These are phyloP conservation scores for Standfussiana lucernea DNA, from an alignment of 2,888 invertebrate species.

Conservation along the genomic window DNA sequence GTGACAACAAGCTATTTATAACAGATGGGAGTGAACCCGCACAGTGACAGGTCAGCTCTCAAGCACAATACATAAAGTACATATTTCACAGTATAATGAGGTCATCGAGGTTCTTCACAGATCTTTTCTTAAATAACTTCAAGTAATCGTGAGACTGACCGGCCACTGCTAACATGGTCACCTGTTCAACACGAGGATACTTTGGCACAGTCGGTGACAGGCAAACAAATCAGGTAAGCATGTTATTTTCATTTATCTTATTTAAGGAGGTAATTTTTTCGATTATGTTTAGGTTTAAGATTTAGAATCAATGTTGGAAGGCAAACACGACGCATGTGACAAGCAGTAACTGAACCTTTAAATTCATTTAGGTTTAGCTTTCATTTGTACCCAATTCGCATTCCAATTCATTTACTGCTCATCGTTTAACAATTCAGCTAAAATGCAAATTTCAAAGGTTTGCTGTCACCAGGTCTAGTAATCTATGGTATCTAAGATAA, in stretches of 20 bases:
- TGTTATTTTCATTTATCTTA: slow-evolving; percentile 46
- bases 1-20: slow-evolving; percentile 72
- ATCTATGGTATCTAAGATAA: slow-evolving; percentile 63
- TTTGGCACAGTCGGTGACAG: slow-evolving; percentile 84
- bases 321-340: slow-evolving; percentile 35
- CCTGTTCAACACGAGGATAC: slow-evolving; percentile 66
- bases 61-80: not conserved
- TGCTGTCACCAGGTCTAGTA: slow-evolving; percentile 71
- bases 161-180: slow-evolving; percentile 54
- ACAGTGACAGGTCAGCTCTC: slow-evolving; percentile 49
- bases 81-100: slow-evolving; percentile 16
- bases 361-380: not conserved
- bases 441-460: slow-evolving; percentile 53
- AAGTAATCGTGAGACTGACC: slow-evolving; percentile 38
- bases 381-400: too few species aligned
- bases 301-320: slow-evolving; percentile 53
- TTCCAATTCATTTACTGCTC: slow-evolving; percentile 47
- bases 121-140: slow-evolving; percentile 10
- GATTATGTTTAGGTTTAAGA: slow-evolving; percentile 39
- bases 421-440: slow-evolving; percentile 29
- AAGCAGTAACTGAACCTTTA: slow-evolving; percentile 44
- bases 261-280: slow-evolving; percentile 62
- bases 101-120: slow-evolving; percentile 34
- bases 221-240: slow-evolving; percentile 65
- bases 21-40: slow-evolving; percentile 42